These are phyloP conservation scores for Caretta caretta DNA, from an alignment of 2,113 vertebrate genomes.

Conservation along the genomic window DNA sequence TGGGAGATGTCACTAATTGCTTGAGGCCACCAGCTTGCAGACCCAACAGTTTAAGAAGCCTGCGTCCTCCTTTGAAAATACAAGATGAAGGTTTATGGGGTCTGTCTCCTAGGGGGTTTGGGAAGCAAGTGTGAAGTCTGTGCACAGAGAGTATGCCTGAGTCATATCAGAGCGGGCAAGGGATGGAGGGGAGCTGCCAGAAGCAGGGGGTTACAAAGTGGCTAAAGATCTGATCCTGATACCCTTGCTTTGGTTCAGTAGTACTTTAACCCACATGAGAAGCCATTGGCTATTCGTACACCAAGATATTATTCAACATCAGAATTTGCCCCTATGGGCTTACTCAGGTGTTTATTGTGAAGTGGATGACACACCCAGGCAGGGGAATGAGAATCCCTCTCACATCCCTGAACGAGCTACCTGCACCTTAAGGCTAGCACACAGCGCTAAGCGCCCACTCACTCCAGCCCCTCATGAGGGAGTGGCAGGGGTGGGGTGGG, in stretches of 20 bases:
- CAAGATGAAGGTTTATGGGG: neutral
- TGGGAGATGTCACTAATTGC: neutral
- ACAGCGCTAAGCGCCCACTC: neutral
- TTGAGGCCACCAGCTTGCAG: neutral
- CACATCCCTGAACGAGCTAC: neutral
- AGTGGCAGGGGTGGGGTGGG: neutral
- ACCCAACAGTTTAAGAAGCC: neutral
- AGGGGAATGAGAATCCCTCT: neutral
- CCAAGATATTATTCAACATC: neutral
- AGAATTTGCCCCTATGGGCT: neutral
- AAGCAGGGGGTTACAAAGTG: neutral
- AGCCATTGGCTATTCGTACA: neutral
- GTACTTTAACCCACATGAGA: neutral
- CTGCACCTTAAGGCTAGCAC: neutral
- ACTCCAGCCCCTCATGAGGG: neutral
- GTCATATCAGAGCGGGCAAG: neutral
- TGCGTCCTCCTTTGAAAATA: rapidly evolving
- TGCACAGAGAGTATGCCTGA: neutral
- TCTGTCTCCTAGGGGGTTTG: neutral
- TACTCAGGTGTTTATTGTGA: neutral
- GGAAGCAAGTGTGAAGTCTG: neutral
- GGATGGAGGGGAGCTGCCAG: neutral
- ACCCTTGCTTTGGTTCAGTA: neutral
- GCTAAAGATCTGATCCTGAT: neutral
- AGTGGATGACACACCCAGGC: neutral